Base-by-base conservation (phyloP, 1,140 invertebrate species). In the Heliothis virescens region DNA sequence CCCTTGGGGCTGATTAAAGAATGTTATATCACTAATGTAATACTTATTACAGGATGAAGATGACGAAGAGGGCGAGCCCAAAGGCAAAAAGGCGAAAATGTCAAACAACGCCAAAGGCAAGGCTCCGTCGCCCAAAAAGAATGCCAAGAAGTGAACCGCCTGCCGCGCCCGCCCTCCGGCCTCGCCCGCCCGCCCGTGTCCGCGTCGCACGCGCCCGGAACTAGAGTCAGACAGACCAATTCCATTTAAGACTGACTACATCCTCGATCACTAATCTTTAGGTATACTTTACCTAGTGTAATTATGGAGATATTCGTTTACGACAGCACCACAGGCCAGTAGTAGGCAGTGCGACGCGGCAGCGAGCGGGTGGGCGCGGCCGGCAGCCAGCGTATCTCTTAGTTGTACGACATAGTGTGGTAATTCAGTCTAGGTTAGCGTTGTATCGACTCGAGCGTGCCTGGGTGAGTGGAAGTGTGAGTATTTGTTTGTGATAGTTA, bases 41-140 rank as follows among this genome's bases (percentile, higher is more conserved):
- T 62, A 11, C 15, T 75, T 50, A 18, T 83, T 84, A 34, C 87
- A 96, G 90, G 96, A 96, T 79, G 96, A 96, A 55, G 96, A 96
- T 67, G 96, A 96, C 67, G 96, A 96, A 59, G 96, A 96, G 65
- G 96, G 96, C 48, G 96, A 96, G 84, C 95, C 95, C 34, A 96
- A 96, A 88, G 96, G 95, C 87, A 96, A 96, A 92, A 96, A 96
- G 83, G 94, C 95, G 82, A 96, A 96, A 95, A 95, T 96, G 83
- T 95, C 96, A 84, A 96, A 96, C 88, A 96, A 96, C 81, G 94
- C 95, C 85, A 96, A 96, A 93, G 96, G 95, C 91, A 95, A 95
- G 82, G 92, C 93, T 16, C 85, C 92, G 7, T 94, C 94, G 79
- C 94, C 95, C 84, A 95, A 95, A 91, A 95, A 95, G 86, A 95